phyloP scores from a whole-genome alignment of 2,113 vertebrate genomes.

The Laticauda laticaudata region DNA sequence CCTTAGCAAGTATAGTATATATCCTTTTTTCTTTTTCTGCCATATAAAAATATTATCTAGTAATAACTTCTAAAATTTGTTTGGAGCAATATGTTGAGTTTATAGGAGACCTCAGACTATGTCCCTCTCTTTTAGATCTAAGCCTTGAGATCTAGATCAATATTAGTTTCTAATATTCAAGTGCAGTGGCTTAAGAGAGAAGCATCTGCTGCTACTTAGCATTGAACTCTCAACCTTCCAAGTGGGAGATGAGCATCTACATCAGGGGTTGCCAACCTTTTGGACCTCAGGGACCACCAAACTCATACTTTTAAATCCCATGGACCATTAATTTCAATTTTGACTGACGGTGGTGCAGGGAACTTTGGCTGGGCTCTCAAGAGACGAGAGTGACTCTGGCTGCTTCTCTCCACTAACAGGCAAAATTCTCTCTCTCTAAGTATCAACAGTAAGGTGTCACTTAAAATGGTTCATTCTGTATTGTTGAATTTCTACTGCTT shows the following conservation, averaged over 20 bases:
- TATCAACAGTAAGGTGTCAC: too few relatives aligned
- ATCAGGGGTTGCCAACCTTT: too few relatives aligned
- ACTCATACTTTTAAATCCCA: too few relatives aligned
- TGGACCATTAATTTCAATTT: too few relatives aligned
- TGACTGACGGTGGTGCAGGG: too few relatives aligned
- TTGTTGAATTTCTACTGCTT: too few relatives aligned
- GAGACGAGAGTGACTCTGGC: too few relatives aligned
- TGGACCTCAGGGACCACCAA: too few relatives aligned
- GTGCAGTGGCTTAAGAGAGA: not conserved
- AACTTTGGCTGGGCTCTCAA: too few relatives aligned
- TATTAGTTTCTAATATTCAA: not conserved
- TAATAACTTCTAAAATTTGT: not conserved
- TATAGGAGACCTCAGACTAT: not conserved
- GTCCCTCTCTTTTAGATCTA: not conserved
- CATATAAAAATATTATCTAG: not conserved
- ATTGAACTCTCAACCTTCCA: not conserved
- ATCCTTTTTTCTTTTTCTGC: not conserved
- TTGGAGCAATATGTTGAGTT: not conserved
- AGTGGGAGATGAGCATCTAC: not conserved
- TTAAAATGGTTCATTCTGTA: too few relatives aligned
- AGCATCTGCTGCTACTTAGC: not conserved
- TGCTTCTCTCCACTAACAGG: too few relatives aligned
- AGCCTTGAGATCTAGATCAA: not conserved
- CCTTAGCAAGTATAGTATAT: not conserved
- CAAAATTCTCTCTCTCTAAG: too few relatives aligned